These are phyloP conservation scores for Darevskia mixta DNA, from an alignment of 2,797 vertebrate species.

Conservation along the genomic window DNA sequence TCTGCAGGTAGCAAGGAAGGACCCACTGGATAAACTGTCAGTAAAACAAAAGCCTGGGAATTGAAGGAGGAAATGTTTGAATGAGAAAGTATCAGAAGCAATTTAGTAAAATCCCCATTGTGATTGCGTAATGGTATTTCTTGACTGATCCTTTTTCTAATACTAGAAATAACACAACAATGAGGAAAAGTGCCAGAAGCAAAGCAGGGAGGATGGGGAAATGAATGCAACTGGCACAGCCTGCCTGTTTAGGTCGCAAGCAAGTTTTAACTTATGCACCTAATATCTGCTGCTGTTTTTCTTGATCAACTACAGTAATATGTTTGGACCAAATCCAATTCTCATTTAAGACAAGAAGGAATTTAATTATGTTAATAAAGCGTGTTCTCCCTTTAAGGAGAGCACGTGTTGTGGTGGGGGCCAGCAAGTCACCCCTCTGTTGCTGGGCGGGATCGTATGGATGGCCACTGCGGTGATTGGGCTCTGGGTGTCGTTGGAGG, in stretches of 20 bases:
- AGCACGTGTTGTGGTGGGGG: too few relatives aligned
- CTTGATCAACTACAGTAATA: conserved; percentile 20
- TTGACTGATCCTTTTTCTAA: conserved; percentile 66
- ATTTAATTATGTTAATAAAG: conserved; percentile 11
- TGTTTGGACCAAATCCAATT: conserved; percentile 8
- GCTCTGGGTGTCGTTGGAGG: too few relatives aligned
- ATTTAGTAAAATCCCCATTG: conserved; percentile 59
- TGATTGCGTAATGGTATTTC: conserved; percentile 57
- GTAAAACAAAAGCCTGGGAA: conserved; percentile 54
- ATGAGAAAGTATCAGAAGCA: conserved; percentile 63
- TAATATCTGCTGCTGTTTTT: conserved; percentile 15
- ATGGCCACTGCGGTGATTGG: too few relatives aligned
- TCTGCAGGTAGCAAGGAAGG: conserved; percentile 17
- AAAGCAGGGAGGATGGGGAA: conserved; percentile 55
- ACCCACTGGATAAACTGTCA: conserved; percentile 32
- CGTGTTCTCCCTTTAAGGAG: too few relatives aligned
- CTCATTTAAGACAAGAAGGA: conserved; percentile 16
- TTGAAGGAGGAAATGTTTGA: conserved; percentile 65
- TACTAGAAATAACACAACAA: conserved; percentile 38
- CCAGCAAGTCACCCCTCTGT: too few relatives aligned
- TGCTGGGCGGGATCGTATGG: too few relatives aligned
- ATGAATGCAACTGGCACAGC: conserved; percentile 53
- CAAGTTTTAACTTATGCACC: conserved; percentile 44
- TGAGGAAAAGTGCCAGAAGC: conserved; percentile 40
- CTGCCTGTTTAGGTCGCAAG: conserved; percentile 37